Evolutionary conservation across 2,113 vertebrate genomes (phyloP), one percentile per base, ranked within the genome.

Genomic region (Cyphomyrus discorhynchus): DNA sequence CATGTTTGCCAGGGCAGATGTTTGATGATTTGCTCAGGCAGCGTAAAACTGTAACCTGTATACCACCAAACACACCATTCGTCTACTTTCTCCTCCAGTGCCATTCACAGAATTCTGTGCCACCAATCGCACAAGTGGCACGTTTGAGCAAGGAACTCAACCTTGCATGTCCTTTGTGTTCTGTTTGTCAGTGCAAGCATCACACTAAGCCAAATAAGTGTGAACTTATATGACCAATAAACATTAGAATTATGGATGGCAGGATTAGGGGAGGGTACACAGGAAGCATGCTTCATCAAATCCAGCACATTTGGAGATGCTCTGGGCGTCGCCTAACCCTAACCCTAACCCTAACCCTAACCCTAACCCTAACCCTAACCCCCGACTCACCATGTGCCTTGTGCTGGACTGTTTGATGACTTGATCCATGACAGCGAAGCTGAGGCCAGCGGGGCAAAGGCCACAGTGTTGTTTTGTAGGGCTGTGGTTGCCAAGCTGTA

Each of bases 401-500:
- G 27, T 17, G 70, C 70, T 39, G 70, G 70, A 35, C 9, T 39
- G 70, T 35, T 77, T 77, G 70, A 77, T 77, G 70, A 77, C 58
- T 66, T 66, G 58, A 66, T 66, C 58, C 58, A 62, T 77, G 70
- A 77, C 70, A 77, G n/a, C 82, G 47, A 47, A 84, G 82, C 82
- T 46, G 82, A 47, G 21, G 24, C 21, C 17, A 8, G 7, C 2
- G 2, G 39, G 19, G 5, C 46, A 11, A 84, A 84, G 45, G 9
- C 42, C 19, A 84, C 42, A n/a, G 45, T 47, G 45, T 9, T 42
- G 82, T n/a, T 83, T 47, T 47, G 21, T 8, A 24, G 3, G 19
- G 9, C 42, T 9, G 24, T 19, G 19, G 82, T n/a, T 84, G 82
- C 46, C 39, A 47, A 84, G 42, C 13, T 84, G 46, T 47, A 84